Conservation (phyloP, 2,888 invertebrate genomes). For the Philopedon plagiatum region DNA sequence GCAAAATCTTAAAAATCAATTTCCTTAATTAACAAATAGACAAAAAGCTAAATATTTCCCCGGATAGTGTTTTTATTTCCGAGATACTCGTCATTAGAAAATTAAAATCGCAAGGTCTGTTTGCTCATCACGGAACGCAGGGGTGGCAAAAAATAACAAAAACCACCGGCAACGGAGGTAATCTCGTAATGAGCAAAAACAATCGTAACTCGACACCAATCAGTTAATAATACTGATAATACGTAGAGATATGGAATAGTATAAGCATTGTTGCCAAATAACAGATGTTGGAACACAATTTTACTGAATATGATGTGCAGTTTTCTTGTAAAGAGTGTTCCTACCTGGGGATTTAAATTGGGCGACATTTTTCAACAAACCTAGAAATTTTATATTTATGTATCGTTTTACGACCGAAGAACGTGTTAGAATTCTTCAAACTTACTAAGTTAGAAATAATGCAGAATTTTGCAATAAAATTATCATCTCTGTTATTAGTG, state of each 20-base stretch:
- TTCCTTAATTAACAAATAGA: constrained; percentile 42
- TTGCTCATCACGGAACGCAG: constrained; percentile 32
- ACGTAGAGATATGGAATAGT: constrained; percentile 16
- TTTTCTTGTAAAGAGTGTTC: not conserved
- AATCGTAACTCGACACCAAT: constrained; percentile 51
- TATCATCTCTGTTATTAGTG: too few species aligned
- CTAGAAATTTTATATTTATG: too few species aligned
- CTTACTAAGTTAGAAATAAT: too few species aligned
- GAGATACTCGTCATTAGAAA: constrained; percentile 43
- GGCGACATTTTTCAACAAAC: too few species aligned
- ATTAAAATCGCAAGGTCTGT: constrained; percentile 47
- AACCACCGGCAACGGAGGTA: constrained; percentile 36
- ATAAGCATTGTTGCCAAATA: constrained; percentile 16
- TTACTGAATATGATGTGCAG: not conserved
- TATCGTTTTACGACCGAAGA: too few species aligned
- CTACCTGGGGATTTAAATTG: too few species aligned
- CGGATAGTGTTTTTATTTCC: constrained; percentile 31
- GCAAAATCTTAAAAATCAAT: constrained; percentile 43
- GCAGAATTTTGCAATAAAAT: too few species aligned
- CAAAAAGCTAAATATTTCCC: constrained; percentile 15
- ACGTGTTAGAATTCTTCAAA: too few species aligned
- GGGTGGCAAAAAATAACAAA: constrained; percentile 30
- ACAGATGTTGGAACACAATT: not conserved
- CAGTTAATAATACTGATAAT: constrained; percentile 46
- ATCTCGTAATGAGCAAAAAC: constrained; percentile 51